Evolutionary conservation across 2,797 vertebrate genomes (phyloP), one percentile per base, ranked within the genome.

Genomic region (Valencia hispanica): DNA sequence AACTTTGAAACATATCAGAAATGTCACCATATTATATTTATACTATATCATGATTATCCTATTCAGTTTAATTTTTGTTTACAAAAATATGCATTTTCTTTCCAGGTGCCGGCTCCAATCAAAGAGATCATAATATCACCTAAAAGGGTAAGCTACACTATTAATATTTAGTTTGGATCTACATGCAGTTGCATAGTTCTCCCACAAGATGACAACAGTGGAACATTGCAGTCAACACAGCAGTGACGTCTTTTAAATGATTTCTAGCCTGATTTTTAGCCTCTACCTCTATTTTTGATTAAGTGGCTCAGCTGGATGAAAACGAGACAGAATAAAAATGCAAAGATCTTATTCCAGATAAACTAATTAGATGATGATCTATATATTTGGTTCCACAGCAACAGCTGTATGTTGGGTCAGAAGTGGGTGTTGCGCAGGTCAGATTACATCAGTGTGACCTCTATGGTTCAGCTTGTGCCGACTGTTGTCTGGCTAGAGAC

Each of bases 401-500:
- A 97, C 97, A 97, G 86, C 95, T 99, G 50, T 99, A 98, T 0
- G 79, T 99, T 77, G 97, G 97, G 8, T 97, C 97, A 0, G 94
- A 97, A 75, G 94, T 96, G 0, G 96, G 95, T 0, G 92, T 99
- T 82, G 96, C 96, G 0, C 98, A 99, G 84, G 91, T 99, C 84
- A 95, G 94, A 80, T 95, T 99, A 85, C 97, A 99, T 88, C 97
- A 99, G 86, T 99, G 98, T 72, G 96, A 97, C 86, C 95, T 98
- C 89, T 99, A 99, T 0, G 98, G 98, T 25, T 95, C 96, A 0
- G 97, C 97, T 65, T 99, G 98, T 25, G 96, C 98, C 0, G 98
- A 99, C 84, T 99, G 98, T 88, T 99, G 98, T 84, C 94, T 99
- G 7, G 98, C 98, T 2, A 94, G 98, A 84, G 98, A 99, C 82